Conservation (phyloP, 2,888 invertebrate genomes). For the Campoletis raptor region DNA sequence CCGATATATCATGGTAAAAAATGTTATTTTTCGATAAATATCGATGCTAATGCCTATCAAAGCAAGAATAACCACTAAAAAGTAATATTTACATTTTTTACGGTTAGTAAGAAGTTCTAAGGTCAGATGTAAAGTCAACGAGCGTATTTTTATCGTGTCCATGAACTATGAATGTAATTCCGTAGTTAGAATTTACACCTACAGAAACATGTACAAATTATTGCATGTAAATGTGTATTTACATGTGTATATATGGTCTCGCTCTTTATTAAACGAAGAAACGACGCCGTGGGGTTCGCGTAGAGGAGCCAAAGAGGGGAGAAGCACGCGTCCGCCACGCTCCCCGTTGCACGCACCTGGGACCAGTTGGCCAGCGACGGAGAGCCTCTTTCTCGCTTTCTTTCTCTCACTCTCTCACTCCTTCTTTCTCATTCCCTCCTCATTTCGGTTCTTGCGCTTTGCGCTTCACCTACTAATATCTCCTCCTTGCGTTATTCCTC, state of each 20-base stretch:
- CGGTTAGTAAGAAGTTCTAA: not conserved
- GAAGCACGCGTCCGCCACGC: conserved; percentile 82
- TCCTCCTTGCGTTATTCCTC: conserved; percentile 59
- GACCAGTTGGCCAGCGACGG: conserved; percentile 82
- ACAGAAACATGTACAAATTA: not conserved
- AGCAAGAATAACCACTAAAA: too few relatives aligned
- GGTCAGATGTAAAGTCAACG: not conserved
- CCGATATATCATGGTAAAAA: too few relatives aligned
- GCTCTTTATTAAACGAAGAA: conserved; percentile 54
- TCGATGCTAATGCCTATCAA: too few relatives aligned
- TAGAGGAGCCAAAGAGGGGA: conserved; percentile 76
- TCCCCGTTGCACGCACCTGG: conserved; percentile 81
- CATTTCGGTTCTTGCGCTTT: conserved; percentile 66
- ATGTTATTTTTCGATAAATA: too few relatives aligned
- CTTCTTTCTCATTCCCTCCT: conserved; percentile 9
- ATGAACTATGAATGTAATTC: conserved; percentile 1
- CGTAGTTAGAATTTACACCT: not conserved
- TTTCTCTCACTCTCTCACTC: not conserved
- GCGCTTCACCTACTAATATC: conserved; percentile 47
- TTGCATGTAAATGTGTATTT: not conserved
- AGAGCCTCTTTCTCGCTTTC: conserved; percentile 65
- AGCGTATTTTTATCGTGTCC: not conserved
- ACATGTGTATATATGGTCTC: conserved; percentile 15
- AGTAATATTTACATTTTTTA: too few relatives aligned
- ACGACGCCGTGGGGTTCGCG: conserved; percentile 56